These are phyloP conservation scores for Ephestia elutella DNA, from an alignment of 1,140 invertebrate genomes.

Conservation along the genomic window DNA sequence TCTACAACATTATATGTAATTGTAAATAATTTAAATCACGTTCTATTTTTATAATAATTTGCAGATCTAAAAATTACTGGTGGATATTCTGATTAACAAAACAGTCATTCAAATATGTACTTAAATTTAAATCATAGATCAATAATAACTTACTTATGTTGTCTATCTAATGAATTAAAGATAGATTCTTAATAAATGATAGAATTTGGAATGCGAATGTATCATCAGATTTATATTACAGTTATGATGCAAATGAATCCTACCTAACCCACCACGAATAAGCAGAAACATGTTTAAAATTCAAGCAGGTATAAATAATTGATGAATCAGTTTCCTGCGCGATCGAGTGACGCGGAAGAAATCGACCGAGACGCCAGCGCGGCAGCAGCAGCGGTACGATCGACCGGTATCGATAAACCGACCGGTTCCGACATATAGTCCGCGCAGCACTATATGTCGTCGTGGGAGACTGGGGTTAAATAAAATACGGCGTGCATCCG, in stretches of 20 bases:
- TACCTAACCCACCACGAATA: background rate
- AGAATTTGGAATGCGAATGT: slow-evolving; percentile 5
- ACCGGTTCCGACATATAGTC: slow-evolving; percentile 39
- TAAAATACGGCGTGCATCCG: slow-evolving; percentile 19
- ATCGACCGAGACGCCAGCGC: slow-evolving; percentile 38
- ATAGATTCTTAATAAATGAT: slow-evolving; percentile 2
- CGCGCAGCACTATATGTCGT: slow-evolving; percentile 29
- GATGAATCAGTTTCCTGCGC: slow-evolving; percentile 40
- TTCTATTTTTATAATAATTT: no score
- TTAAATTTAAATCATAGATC: background rate
- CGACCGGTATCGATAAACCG: slow-evolving; percentile 34
- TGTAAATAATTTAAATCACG: no score
- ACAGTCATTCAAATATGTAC: background rate
- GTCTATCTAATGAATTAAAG: background rate
- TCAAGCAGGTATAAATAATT: slow-evolving; percentile 55
- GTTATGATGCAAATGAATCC: slow-evolving; percentile 29
- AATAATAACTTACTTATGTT: background rate
- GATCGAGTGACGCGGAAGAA: slow-evolving; percentile 45
- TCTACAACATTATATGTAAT: no score
- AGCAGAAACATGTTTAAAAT: slow-evolving; percentile 39
- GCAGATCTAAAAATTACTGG: no score
- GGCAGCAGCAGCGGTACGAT: background rate
- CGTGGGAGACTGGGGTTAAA: slow-evolving; percentile 32
- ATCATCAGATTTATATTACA: slow-evolving; percentile 22
- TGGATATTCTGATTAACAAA: no score